phyloP scores from a whole-genome alignment of 2,797 vertebrate genomes.

The Gallinago nigripennis region DNA sequence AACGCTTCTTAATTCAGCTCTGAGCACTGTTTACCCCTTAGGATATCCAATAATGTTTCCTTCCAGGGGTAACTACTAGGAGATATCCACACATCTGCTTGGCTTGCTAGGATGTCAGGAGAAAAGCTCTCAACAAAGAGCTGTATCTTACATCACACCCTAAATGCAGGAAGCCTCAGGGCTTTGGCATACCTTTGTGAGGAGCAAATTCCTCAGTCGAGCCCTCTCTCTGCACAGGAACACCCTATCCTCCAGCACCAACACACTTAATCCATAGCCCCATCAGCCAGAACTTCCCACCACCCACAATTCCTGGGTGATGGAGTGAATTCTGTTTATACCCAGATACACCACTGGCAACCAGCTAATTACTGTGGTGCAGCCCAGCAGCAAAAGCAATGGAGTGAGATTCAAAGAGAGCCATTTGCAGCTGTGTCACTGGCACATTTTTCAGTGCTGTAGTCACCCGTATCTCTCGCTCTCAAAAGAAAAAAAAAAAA shows the following conservation, averaged over 20 bases:
- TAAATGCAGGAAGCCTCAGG: conserved; percentile 7
- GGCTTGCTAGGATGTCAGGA: conserved; percentile 30
- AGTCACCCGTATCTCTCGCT: neutral
- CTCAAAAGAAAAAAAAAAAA: neutral
- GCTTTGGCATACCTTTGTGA: conserved; percentile 44
- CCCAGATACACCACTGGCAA: neutral
- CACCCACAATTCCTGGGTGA: conserved; percentile 4
- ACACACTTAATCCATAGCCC: conserved; percentile 4
- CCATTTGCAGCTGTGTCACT: neutral
- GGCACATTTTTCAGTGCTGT: neutral
- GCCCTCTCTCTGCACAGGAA: conserved; percentile 10
- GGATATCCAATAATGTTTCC: conserved; percentile 36
- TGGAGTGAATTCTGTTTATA: neutral
- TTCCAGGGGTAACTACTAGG: conserved; percentile 23
- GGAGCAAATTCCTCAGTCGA: conserved; percentile 14
- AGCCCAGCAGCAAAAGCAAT: neutral
- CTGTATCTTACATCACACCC: conserved; percentile 31
- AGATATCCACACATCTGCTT: conserved; percentile 38
- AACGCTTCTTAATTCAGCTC: neutral
- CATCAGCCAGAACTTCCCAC: conserved; percentile 31
- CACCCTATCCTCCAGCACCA: conserved; percentile 42
- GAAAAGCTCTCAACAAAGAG: conserved; percentile 40
- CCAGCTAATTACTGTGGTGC: neutral
- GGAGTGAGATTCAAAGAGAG: neutral
- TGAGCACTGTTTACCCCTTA: conserved; percentile 23